phyloP scores from a whole-genome alignment of 2,113 vertebrate genomes.

The Lepus europaeus region DNA sequence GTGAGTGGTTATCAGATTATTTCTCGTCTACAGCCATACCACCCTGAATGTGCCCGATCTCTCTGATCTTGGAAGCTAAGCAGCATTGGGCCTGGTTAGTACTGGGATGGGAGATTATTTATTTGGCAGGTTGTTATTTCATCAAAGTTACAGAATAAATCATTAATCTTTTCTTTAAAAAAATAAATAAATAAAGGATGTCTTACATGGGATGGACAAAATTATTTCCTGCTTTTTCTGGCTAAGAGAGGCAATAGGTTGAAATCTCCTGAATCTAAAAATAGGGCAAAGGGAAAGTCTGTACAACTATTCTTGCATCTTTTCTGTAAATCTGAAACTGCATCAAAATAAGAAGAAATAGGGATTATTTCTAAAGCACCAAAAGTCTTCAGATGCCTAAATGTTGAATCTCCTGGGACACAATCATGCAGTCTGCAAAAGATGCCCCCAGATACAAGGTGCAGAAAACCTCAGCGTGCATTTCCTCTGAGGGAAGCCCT shows the following conservation, averaged over 20 bases:
- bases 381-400: neutral
- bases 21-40: no score
- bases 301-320: neutral
- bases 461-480: neutral
- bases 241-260: neutral
- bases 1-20: no score
- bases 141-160: no score
- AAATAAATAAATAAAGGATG: neutral
- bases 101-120: no score
- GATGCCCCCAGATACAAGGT: neutral
- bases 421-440: neutral
- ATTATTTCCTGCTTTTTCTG: neutral
- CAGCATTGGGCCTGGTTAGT: no score
- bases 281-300: neutral
- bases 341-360: constrained; percentile 8
- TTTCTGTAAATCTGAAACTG: constrained; percentile 37
- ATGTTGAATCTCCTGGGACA: neutral
- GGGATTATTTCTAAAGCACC: neutral
- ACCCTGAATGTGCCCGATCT: no score
- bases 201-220: neutral
- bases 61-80: no score
- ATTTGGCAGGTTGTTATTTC: no score
- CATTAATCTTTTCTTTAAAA: no score
- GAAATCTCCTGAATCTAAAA: constrained; percentile 49
- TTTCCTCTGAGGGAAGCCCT: neutral